These are phyloP conservation scores for Bursaphelenchus mucronatus DNA, from an alignment of 1,140 invertebrate genomes.

Conservation along the genomic window DNA sequence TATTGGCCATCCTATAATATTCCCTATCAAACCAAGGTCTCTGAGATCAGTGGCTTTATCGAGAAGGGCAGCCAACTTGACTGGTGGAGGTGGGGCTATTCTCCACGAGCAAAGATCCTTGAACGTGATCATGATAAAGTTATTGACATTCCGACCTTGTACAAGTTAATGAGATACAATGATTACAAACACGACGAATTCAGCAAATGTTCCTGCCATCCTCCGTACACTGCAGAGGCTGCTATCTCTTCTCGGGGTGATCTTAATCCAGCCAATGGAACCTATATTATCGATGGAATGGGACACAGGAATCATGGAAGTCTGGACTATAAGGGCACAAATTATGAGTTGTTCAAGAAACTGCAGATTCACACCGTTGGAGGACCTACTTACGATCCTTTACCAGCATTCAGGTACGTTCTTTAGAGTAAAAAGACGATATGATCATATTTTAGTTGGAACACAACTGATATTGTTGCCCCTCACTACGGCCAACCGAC, in stretches of 20 bases:
- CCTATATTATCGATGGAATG: constrained; percentile 66
- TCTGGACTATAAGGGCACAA: constrained; percentile 69
- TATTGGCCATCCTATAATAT: constrained; percentile 78
- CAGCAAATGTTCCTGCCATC: constrained; percentile 69
- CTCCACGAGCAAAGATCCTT: constrained; percentile 70
- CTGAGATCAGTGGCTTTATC: constrained; percentile 65
- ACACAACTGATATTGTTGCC: constrained; percentile 66
- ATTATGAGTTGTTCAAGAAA: constrained; percentile 60
- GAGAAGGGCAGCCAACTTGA: constrained; percentile 60
- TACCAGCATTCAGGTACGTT: constrained; percentile 25
- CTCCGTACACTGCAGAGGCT: constrained; percentile 71
- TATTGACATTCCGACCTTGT: constrained; percentile 66
- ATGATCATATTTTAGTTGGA: constrained; percentile 71
- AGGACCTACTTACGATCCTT: constrained; percentile 66
- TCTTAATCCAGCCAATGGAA: constrained; percentile 54
- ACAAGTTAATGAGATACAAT: constrained; percentile 71
- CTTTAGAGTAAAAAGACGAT: neutral
- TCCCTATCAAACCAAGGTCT: constrained; percentile 71
- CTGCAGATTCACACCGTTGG: constrained; percentile 67
- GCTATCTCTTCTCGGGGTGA: constrained; percentile 61
- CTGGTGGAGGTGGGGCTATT: constrained; percentile 70
- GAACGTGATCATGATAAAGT: constrained; percentile 67
- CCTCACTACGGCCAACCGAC: constrained; percentile 75
- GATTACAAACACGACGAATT: constrained; percentile 71
- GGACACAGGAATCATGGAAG: constrained; percentile 69